Conservation (phyloP, 1,140 invertebrate species). For the Papilio polyxenes region DNA sequence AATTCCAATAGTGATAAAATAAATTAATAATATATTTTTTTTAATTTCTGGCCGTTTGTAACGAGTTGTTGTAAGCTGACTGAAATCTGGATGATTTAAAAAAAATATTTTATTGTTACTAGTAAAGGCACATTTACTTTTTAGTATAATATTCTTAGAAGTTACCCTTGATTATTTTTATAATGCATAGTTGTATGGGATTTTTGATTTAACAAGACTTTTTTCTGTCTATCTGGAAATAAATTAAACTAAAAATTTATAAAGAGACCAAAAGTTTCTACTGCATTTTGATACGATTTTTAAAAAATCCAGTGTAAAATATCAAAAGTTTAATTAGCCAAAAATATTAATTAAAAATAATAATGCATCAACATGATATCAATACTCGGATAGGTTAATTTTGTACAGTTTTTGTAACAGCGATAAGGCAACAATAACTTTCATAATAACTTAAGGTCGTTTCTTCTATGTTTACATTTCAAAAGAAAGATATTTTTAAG, state of each 20-base stretch:
- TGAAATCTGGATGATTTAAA: not conserved
- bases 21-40: not conserved
- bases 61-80: not conserved
- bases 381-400: not conserved
- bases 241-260: too few species aligned
- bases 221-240: too few species aligned
- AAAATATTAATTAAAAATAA: not conserved
- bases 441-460: constrained; percentile 53
- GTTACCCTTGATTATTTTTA: not conserved
- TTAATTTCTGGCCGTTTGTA: not conserved
- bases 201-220: too few species aligned
- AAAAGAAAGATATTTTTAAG: constrained; percentile 51
- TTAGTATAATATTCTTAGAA: not conserved
- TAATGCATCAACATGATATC: not conserved
- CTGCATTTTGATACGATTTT: too few species aligned
- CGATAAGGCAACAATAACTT: constrained; percentile 47
- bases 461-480: constrained; percentile 44
- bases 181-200: too few species aligned
- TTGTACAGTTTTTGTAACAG: constrained; percentile 4
- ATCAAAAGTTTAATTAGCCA: not conserved
- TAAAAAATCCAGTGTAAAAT: not conserved
- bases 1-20: not conserved
- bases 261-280: too few species aligned
- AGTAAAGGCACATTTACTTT: not conserved
- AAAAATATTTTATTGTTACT: not conserved